Evolutionary conservation across 2,888 invertebrate genomes (phyloP).

Genomic region (Pseudanteris insignis): DNA sequence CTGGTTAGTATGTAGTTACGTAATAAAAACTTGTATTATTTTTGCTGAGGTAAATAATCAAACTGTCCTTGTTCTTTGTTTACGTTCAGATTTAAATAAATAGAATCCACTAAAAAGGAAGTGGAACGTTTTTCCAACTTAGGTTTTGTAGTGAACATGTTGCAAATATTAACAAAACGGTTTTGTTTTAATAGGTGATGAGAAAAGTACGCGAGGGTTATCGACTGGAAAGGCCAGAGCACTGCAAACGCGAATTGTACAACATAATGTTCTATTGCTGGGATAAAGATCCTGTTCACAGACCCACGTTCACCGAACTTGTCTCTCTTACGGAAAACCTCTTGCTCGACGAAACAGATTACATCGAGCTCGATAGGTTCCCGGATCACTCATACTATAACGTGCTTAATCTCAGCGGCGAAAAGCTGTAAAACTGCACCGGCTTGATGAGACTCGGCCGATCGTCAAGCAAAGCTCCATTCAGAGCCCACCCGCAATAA

Average conservation of each 20-base stretch:
- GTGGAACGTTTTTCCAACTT: no score
- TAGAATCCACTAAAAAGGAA: no score
- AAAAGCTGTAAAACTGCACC: constrained; percentile 71
- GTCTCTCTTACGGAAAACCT: constrained; percentile 83
- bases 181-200: no score
- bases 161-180: no score
- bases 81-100: no score
- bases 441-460: constrained; percentile 18
- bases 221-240: constrained; percentile 95
- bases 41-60: no score
- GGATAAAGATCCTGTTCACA: constrained; percentile 83
- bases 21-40: no score
- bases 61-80: no score
- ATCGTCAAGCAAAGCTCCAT: constrained; percentile 16
- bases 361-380: constrained; percentile 90
- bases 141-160: no score
- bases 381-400: constrained; percentile 94
- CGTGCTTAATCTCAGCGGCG: constrained; percentile 84
- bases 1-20: no score
- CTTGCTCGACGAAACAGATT: constrained; percentile 89
- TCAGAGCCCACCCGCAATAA: constrained; percentile 2
- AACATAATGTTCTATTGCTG: constrained; percentile 97
- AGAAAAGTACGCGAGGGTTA: no score
- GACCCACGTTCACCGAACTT: constrained; percentile 87
- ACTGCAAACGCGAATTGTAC: constrained; percentile 90